Conservation (phyloP, 2,113 vertebrate genomes). For the Cochlearius cochlearius region DNA sequence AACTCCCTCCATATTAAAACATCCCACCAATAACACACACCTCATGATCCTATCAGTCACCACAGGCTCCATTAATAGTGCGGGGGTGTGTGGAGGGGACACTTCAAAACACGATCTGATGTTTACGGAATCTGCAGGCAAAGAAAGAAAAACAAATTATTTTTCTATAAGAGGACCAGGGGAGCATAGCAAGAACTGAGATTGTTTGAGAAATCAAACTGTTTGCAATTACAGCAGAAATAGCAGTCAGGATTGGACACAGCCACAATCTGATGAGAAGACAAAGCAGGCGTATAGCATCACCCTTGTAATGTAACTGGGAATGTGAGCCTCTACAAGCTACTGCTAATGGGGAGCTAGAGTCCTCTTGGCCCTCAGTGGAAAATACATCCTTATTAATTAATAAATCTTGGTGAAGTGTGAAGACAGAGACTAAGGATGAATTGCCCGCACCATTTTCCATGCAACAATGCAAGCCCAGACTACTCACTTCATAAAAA, state of each 20-base stretch:
- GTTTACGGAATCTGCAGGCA: background rate
- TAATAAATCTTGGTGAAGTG: background rate
- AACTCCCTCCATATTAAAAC: background rate
- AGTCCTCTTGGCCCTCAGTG: background rate
- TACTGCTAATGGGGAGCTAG: background rate
- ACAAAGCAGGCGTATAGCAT: background rate
- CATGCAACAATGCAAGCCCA: background rate
- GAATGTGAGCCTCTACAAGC: background rate
- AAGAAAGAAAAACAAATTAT: background rate
- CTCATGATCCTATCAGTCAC: background rate
- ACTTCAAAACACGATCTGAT: background rate
- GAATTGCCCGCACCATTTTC: background rate
- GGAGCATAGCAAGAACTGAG: background rate
- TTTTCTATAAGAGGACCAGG: background rate
- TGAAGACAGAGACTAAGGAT: background rate
- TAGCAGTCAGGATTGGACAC: background rate
- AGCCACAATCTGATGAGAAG: background rate
- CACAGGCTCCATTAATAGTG: background rate
- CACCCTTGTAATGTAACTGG: background rate
- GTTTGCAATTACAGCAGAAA: background rate
- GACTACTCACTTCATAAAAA: background rate
- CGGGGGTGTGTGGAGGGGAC: background rate
- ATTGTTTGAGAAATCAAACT: background rate
- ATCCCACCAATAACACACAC: background rate
- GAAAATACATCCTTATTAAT: background rate